phyloP scores from a whole-genome alignment of 1,140 invertebrate species.

The Drosophila tristis region DNA sequence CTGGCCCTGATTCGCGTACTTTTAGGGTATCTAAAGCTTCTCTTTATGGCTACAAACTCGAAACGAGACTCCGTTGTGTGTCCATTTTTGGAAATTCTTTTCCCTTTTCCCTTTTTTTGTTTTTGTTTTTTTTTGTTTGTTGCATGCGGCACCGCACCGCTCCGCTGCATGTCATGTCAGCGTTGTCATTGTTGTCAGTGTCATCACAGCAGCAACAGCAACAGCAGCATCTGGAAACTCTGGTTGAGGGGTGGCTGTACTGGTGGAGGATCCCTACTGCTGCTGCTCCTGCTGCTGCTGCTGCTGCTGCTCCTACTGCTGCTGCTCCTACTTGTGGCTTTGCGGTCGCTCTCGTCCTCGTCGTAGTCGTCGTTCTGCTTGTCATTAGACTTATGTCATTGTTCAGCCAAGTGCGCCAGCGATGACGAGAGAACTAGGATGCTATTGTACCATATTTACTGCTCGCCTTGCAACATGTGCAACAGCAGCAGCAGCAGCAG shows the following conservation, averaged over 20 bases:
- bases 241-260: neutral
- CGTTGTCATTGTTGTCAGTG: slow-evolving; percentile 71
- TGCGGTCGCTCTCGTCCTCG: slow-evolving; percentile 31
- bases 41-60: slow-evolving; percentile 13
- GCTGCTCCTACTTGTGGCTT: slow-evolving; percentile 29
- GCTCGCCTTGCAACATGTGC: slow-evolving; percentile 47
- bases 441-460: slow-evolving; percentile 59
- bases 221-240: slow-evolving; percentile 7
- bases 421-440: slow-evolving; percentile 23
- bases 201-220: slow-evolving; percentile 46
- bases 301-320: slow-evolving; percentile 12
- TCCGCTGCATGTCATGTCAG: slow-evolving; percentile 58
- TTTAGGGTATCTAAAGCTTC: slow-evolving; percentile 21
- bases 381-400: slow-evolving; percentile 74
- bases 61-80: neutral
- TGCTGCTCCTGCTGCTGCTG: too few relatives aligned
- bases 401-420: slow-evolving; percentile 69
- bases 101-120: slow-evolving; percentile 6
- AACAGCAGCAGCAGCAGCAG: neutral
- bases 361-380: slow-evolving; percentile 58
- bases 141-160: neutral
- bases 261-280: neutral
- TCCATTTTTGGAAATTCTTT: slow-evolving; percentile 3
- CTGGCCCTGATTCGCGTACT: too few relatives aligned
- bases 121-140: neutral